Base-by-base conservation (phyloP, 2,888 invertebrate genomes). In the Harpalus rufipes region DNA sequence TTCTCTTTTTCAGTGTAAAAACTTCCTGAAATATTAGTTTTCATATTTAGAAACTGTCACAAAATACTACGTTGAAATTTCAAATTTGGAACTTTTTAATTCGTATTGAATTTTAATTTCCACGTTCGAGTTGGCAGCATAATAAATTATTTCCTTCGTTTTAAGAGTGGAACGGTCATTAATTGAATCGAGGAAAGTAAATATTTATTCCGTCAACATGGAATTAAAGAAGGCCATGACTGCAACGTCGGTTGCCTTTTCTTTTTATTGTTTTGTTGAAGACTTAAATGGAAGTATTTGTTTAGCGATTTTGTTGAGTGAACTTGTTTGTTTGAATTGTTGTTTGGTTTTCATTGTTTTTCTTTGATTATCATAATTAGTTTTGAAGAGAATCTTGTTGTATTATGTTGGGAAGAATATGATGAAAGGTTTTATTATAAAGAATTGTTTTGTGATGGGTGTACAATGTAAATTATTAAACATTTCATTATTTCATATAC, bases 21-120 rank as follows among this genome's bases (percentile, higher is more conserved):
- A 59, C 59, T n/a, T 32, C 32, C 59, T 7, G 7, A 59, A 59
- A 32, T 32, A 32, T 32, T 32, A 5, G 32, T 2, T 32, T 32
- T 32, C 32, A 32, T 32, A 32, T 12, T 51, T 51, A 12, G 44
- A 51, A 51, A 51, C n/a, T 51, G 44, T 51, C 6, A 2, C 44
- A 12, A 7, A 51, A 51, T 10, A 12, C 44, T 51, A 51, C 4
- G 44, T 51, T 51, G 44, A 2, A 51, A 51, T 51, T 51, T 51
- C 44, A 51, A 51, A 51, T 10, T 32, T 32, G 32, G 5, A 32
- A 32, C 32, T 4, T 18, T 68, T 25, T 68, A 63, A 10, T 63
- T 63, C 68, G 51, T 78, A 58, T 78, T 58, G 78, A 78, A 78
- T 78, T 78, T 78, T 78, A 56, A 78, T 78, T 56, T 78, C 21